Evolutionary conservation across 2,797 vertebrate genomes (phyloP).

Genomic region (Carapus acus): DNA sequence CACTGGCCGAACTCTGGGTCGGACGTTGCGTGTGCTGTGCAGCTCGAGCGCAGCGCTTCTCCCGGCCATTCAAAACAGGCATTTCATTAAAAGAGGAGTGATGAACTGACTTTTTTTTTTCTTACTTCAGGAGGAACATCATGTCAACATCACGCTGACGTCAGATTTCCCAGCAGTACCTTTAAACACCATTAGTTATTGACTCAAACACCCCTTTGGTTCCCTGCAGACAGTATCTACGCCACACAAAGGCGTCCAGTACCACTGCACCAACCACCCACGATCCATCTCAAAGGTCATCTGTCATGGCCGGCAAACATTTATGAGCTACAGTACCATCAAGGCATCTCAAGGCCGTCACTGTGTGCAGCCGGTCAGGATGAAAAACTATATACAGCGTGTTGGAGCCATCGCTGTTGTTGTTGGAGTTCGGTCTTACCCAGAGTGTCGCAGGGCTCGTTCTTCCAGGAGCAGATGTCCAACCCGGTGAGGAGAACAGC

Average conservation of each 20-base stretch:
- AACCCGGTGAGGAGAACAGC: slow-evolving; percentile 93
- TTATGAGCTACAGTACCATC: background rate
- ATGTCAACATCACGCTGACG: too few species aligned
- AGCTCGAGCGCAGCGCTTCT: too few species aligned
- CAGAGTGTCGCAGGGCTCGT: slow-evolving; percentile 94
- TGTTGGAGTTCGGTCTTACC: slow-evolving; percentile 65
- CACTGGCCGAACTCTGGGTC: background rate
- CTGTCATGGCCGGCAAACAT: background rate
- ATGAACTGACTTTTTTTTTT: too few species aligned
- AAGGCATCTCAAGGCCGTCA: background rate
- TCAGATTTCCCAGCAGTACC: too few species aligned
- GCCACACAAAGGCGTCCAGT: background rate
- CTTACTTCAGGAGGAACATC: too few species aligned
- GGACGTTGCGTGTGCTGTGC: background rate
- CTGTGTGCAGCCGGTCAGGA: background rate
- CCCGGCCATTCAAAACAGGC: too few species aligned
- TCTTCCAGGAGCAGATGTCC: slow-evolving; percentile 99
- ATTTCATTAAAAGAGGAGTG: too few species aligned
- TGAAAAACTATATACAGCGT: background rate
- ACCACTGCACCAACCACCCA: background rate
- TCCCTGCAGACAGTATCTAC: slow-evolving; percentile 7
- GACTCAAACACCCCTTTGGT: too few species aligned
- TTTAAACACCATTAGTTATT: too few species aligned
- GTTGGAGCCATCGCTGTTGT: background rate
- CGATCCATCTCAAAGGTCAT: background rate